Percentiles rank a stretch among this genome's conserved stretches.
Evolutionary conservation across 2,797 vertebrate species (phyloP).

Genomic region (Tarsius wallacei): DNA sequence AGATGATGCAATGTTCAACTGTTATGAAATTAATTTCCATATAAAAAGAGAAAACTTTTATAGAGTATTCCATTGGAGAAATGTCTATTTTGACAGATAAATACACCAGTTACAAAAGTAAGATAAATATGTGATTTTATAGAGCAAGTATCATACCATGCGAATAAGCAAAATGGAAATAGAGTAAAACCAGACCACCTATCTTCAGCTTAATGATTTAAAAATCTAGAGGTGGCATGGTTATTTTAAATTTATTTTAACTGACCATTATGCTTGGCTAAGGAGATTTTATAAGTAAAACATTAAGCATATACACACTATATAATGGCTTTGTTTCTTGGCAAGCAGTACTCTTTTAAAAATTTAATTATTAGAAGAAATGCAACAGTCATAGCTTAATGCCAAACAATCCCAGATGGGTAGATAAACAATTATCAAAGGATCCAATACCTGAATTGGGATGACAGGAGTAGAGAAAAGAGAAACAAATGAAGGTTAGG

Average conservation of each 20-base stretch:
- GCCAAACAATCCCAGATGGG: slow-evolving; percentile 62
- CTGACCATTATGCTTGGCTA: slow-evolving; percentile 80
- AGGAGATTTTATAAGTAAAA: slow-evolving; percentile 73
- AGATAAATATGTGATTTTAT: not conserved
- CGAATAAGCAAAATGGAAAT: slow-evolving; percentile 34
- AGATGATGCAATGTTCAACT: not conserved
- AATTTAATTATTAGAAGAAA: slow-evolving; percentile 78
- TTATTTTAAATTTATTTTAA: slow-evolving; percentile 82
- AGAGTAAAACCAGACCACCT: slow-evolving; percentile 49
- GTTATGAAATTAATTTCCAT: slow-evolving; percentile 50
- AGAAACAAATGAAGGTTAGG: slow-evolving; percentile 49
- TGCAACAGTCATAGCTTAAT: slow-evolving; percentile 50
- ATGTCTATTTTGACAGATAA: not conserved
- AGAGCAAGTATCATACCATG: not conserved
- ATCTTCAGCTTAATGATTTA: slow-evolving; percentile 68
- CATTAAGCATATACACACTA: slow-evolving; percentile 69
- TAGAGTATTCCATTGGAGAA: slow-evolving; percentile 21
- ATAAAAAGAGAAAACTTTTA: slow-evolving; percentile 30
- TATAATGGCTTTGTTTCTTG: slow-evolving; percentile 69
- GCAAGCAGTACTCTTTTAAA: slow-evolving; percentile 72
- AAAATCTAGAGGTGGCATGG: slow-evolving; percentile 68
- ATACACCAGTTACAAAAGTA: not conserved
- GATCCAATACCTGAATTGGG: slow-evolving; percentile 53
- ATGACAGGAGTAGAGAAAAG: not conserved
- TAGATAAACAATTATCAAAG: slow-evolving; percentile 32